Percentiles rank a stretch among this genome's conserved stretches.
Evolutionary conservation across 2,888 invertebrate species (phyloP).

Genomic region (Mythimna lalbum): DNA sequence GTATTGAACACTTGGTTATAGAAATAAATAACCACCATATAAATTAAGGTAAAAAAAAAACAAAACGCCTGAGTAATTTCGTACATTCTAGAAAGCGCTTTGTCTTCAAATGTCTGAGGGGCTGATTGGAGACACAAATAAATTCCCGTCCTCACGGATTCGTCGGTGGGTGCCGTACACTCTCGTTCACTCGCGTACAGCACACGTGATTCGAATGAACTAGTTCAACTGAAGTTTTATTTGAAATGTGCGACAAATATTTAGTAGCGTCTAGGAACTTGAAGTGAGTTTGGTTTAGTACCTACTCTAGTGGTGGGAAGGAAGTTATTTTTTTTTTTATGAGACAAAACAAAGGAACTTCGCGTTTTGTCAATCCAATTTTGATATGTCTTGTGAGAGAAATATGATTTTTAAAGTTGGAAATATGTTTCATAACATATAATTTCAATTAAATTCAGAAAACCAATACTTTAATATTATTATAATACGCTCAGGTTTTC

Average conservation of each 20-base stretch:
- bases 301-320: background rate
- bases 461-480: too few relatives aligned
- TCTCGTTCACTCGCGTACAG: conserved; percentile 62
- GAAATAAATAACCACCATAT: conserved; percentile 9
- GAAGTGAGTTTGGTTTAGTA: conserved; percentile 23
- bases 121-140: conserved; percentile 87
- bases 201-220: conserved; percentile 72
- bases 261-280: conserved; percentile 51
- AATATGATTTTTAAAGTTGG: too few relatives aligned
- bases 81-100: conserved; percentile 77
- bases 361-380: background rate
- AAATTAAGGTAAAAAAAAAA: conserved; percentile 39
- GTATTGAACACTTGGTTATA: too few relatives aligned
- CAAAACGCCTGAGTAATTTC: conserved; percentile 59
- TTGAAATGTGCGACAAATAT: conserved; percentile 63
- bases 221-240: conserved; percentile 59
- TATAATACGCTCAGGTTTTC: too few relatives aligned
- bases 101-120: conserved; percentile 77
- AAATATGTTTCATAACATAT: too few relatives aligned
- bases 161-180: conserved; percentile 62
- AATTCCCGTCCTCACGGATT: conserved; percentile 75
- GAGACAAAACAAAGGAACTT: background rate
- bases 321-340: background rate
- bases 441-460: too few relatives aligned
- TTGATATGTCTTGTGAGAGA: too few relatives aligned